Base-by-base conservation (phyloP, 2,888 invertebrate genomes). In the Coenonympha glycerion region DNA sequence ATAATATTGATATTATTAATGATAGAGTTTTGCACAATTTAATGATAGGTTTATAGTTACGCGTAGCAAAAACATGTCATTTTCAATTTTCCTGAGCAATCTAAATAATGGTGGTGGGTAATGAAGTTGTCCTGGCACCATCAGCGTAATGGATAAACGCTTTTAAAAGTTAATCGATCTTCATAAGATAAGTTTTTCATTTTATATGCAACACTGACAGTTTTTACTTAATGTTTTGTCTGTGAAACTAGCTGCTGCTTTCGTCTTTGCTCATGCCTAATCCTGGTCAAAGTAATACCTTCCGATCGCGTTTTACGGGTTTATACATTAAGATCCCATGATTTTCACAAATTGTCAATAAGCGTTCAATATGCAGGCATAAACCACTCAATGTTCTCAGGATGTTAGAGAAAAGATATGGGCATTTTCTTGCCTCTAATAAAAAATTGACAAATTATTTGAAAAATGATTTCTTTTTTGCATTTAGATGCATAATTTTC, bases 141-240 rank as follows among this genome's bases (percentile, higher is more conserved):
- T 79, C 76, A 73, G 54, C 65, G 56, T 83, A 84, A 85, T 85
- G 84, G 80, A 73, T 70, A 73, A 82, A 83, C 70, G 74, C 80
- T 82, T 73, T 84, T 79, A 82, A 80, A 80, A 77, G 65, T 73
- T 78, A 81, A 81, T 81, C 74, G 72, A 76, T 79, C 73, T 71
- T 65, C 66, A 59, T 59, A 52, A 57, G 58, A 57, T 55, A 52
- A 52, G 46, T 56, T 58, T 62, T 60, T 58, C 51, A 50, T 45
- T 49, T 41, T 36, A 39, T 51, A 30, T 50, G 41, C 39, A 45
- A 31, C 45, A 36, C 24, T 21, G 21, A 40, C 22, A 46, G 39
- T 52, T 51, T 53, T 58, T 51, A 37, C 47, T 47, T 4, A 3
- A 24, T 37, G 24, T 26, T 37, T 22, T 34, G 16, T n/a, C n/a